Conservation (phyloP, 2,888 invertebrate genomes). For the Esperia sulphurella region DNA sequence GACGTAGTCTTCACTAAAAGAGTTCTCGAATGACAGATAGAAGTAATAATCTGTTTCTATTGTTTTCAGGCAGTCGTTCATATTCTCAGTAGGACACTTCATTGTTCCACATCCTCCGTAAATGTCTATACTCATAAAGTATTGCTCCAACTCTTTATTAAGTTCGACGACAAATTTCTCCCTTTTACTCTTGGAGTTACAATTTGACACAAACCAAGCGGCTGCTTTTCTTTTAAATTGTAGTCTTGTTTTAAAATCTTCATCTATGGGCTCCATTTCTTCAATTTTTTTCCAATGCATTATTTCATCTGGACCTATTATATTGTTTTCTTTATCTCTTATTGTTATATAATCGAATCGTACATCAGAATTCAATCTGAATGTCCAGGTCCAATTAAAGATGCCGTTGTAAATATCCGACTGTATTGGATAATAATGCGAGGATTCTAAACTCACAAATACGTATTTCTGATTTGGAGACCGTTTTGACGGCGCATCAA, state of each 20-base stretch:
- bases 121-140: slow-evolving; percentile 32
- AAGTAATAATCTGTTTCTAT: slow-evolving; percentile 41
- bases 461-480: slow-evolving; percentile 45
- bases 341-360: slow-evolving; percentile 41
- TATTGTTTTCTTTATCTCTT: slow-evolving; percentile 26
- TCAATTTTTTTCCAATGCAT: slow-evolving; percentile 40
- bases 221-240: slow-evolving; percentile 34
- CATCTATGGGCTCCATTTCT: slow-evolving; percentile 36
- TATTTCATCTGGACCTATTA: slow-evolving; percentile 36
- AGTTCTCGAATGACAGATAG: slow-evolving; percentile 49
- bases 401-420: slow-evolving; percentile 31
- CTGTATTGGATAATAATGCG: slow-evolving; percentile 40
- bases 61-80: slow-evolving; percentile 23
- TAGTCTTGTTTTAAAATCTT: slow-evolving; percentile 24
- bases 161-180: slow-evolving; percentile 23
- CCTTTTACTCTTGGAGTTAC: slow-evolving; percentile 25
- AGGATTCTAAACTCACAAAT: slow-evolving; percentile 48
- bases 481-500: slow-evolving; percentile 27
- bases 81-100: slow-evolving; percentile 23
- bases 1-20: slow-evolving; percentile 42
- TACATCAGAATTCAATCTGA: slow-evolving; percentile 46
- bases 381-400: slow-evolving; percentile 63
- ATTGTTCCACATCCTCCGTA: slow-evolving; percentile 38
- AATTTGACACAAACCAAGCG: slow-evolving; percentile 43
- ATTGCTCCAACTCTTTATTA: slow-evolving; percentile 22